Evolutionary conservation across 2,113 vertebrate species (phyloP), one percentile per base, ranked within the genome.

Genomic region (Megaptera novaeangliae): DNA sequence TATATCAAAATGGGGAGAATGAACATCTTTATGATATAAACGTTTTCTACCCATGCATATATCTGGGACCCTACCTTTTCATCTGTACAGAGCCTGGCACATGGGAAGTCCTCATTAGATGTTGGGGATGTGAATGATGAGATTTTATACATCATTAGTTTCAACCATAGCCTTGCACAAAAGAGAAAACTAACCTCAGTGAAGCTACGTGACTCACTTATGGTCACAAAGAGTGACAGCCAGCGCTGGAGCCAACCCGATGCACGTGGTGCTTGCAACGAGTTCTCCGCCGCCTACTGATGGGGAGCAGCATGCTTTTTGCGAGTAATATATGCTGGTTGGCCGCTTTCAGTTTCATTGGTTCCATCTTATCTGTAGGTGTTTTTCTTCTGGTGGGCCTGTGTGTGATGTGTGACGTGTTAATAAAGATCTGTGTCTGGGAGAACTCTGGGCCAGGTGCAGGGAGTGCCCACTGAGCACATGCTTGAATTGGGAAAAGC

Each of bases 211-310:
- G 52, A 25, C 23, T 49, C 39, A 11, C 55, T 68, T 20, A 3
- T 1, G 17, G 46, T 57, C n/a, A 46, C 31, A 6, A 2, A 81
- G 46, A 55, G 34, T n/a, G 71, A 21, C 36, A 31, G 36, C 27
- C 14, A 18, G 78, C 5, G 61, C 61, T 46, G 23, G 88, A 52
- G 17, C 20, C n/a, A 4, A 14, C 63, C 15, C 12, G 3, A 14
- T 5, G 31, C 81, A 20, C 27, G 17, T 71, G n/a, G 34, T 49
- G 8, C n/a, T 29, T 7, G 64, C 6, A 0, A 4, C 3, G 7
- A 1, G 20, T 18, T 36, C 31, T 29, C 27, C 44, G 29, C 34
- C 6, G 0, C 7, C 11, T 18, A 1, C 17, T 44, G 6, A 5
- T 29, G 34, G 55, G 59, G 23, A 27, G 59, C 34, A 39, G 39